Conservation (phyloP, 2,888 invertebrate species). For the Drosophila acutilabella region DNA sequence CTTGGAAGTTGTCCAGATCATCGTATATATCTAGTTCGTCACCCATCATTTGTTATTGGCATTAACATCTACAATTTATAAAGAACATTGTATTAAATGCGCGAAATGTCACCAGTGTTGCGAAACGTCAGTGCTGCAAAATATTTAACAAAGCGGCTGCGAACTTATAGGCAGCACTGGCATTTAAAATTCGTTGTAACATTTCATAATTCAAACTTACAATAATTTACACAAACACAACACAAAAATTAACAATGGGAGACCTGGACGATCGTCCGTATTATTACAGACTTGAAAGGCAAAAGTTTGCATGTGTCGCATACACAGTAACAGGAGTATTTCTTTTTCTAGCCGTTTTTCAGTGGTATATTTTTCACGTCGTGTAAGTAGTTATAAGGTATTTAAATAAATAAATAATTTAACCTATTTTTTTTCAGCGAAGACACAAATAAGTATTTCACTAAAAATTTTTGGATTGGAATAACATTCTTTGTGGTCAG, state of each 20-base stretch:
- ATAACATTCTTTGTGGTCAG: slow-evolving; percentile 45
- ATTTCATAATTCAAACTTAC: not conserved
- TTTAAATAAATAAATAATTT: not conserved
- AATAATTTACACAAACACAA: not conserved
- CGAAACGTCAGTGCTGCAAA: not conserved
- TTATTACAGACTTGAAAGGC: slow-evolving; percentile 27
- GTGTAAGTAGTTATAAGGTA: slow-evolving; percentile 37
- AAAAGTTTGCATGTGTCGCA: slow-evolving; percentile 29
- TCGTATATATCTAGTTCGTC: slow-evolving; percentile 80
- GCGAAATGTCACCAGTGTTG: slow-evolving; percentile 41
- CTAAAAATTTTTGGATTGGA: slow-evolving; percentile 39
- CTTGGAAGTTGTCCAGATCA: slow-evolving; percentile 82
- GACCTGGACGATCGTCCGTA: not conserved
- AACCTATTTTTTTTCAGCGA: slow-evolving; percentile 7
- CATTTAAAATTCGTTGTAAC: not conserved
- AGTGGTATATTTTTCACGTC: slow-evolving; percentile 46
- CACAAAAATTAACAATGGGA: slow-evolving; percentile 10
- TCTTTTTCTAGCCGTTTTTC: slow-evolving; percentile 24
- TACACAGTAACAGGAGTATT: slow-evolving; percentile 31
- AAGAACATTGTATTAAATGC: slow-evolving; percentile 33
- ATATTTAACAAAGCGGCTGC: slow-evolving; percentile 6
- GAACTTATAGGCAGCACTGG: slow-evolving; percentile 41
- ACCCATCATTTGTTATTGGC: slow-evolving; percentile 26
- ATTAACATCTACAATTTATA: slow-evolving; percentile 1
- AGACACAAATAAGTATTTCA: slow-evolving; percentile 28